Evolutionary conservation across 2,888 invertebrate genomes (phyloP).

Genomic region (Incurvaria masculella): DNA sequence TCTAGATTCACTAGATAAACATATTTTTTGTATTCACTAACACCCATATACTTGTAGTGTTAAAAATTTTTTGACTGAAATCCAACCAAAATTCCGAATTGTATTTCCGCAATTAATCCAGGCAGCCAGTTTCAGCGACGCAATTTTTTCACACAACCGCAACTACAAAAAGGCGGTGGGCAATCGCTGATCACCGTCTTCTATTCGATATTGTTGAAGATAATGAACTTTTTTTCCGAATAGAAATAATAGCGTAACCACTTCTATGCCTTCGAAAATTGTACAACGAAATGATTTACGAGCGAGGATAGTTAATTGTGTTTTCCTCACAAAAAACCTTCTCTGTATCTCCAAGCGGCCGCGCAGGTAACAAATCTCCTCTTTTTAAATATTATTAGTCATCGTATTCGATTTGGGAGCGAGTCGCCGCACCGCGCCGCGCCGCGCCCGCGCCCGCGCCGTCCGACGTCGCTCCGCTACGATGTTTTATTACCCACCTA

Average conservation of each 20-base stretch:
- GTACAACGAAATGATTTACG: slow-evolving; percentile 45
- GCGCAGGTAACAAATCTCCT: slow-evolving; percentile 56
- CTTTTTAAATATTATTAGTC: slow-evolving; percentile 57
- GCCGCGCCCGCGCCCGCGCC: slow-evolving; percentile 3
- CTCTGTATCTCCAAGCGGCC: slow-evolving; percentile 47
- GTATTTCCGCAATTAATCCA: no score
- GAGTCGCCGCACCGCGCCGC: slow-evolving; percentile 30
- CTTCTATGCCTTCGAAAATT: slow-evolving; percentile 28
- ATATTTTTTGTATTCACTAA: no score
- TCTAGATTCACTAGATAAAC: no score
- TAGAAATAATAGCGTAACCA: slow-evolving; percentile 47
- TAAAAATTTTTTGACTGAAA: no score
- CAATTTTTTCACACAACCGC: not conserved
- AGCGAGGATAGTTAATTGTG: slow-evolving; percentile 50
- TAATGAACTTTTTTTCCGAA: slow-evolving; percentile 31
- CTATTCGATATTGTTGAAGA: slow-evolving; percentile 22
- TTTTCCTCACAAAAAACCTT: slow-evolving; percentile 47
- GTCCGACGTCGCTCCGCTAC: slow-evolving; percentile 24
- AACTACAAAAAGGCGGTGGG: slow-evolving; percentile 21
- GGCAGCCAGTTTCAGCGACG: no score
- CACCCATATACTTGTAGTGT: no score
- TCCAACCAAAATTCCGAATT: no score
- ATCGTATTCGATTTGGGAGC: slow-evolving; percentile 55
- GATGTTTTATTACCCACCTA: slow-evolving; percentile 58
- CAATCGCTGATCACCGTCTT: slow-evolving; percentile 30